A percentile compares a stretch with the other conserved stretches of the same genome.
Evolutionary conservation across 2,888 invertebrate species (phyloP).

Genomic region (Tenthredo amoena): DNA sequence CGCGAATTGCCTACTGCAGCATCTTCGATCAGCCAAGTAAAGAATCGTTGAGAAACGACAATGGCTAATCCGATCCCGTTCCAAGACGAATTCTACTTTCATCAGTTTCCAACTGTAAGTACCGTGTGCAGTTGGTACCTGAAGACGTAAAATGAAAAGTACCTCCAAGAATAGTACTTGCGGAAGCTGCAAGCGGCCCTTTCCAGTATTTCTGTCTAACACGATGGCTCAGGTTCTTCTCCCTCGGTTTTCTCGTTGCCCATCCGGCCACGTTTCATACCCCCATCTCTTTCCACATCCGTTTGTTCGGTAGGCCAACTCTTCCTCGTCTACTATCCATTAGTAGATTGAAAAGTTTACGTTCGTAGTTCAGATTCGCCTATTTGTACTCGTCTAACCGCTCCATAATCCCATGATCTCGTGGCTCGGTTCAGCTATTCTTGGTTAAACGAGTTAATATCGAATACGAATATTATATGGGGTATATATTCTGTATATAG

Average conservation of each 20-base stretch:
- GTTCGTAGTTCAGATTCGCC: constrained; percentile 46
- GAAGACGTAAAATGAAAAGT: constrained; percentile 36
- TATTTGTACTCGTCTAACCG: constrained; percentile 45
- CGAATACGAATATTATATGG: background rate
- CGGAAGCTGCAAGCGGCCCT: constrained; percentile 1
- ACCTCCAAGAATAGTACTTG: background rate
- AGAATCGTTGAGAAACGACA: constrained; percentile 30
- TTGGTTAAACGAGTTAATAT: constrained; percentile 5
- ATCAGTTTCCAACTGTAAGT: constrained; percentile 13
- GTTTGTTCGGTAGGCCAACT: background rate
- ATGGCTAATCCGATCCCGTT: constrained; percentile 28
- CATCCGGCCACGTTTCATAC: constrained; percentile 6
- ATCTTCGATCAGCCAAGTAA: constrained; percentile 29
- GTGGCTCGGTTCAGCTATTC: constrained; percentile 34
- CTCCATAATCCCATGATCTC: constrained; percentile 44
- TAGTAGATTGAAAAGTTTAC: constrained; percentile 51
- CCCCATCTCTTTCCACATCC: background rate
- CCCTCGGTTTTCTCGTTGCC: constrained; percentile 6
- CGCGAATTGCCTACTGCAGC: constrained; percentile 22
- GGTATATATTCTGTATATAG: background rate
- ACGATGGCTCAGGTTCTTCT: constrained; percentile 7
- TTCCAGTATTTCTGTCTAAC: background rate
- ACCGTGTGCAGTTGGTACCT: constrained; percentile 22
- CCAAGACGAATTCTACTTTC: constrained; percentile 30
- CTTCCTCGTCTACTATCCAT: constrained; percentile 35